These are phyloP conservation scores for Acestrorhynchus altus DNA, from an alignment of 2,797 vertebrate genomes.

Conservation along the genomic window DNA sequence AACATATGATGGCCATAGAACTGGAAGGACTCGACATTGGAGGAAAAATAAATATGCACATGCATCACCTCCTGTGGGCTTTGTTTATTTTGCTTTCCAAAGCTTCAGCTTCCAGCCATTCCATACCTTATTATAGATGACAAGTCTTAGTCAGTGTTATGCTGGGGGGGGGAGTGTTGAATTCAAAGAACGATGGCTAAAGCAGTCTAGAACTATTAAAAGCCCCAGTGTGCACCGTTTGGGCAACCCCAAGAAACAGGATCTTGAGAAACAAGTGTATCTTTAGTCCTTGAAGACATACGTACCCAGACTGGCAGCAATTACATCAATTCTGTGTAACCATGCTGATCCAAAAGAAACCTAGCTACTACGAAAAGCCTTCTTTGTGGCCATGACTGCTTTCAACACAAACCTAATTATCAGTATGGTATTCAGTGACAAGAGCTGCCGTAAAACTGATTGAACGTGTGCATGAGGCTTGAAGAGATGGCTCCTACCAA, in stretches of 20 bases:
- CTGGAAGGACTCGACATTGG: conserved; percentile 3
- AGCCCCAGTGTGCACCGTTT: conserved; percentile 72
- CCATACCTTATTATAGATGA: conserved; percentile 80
- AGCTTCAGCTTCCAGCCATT: conserved; percentile 75
- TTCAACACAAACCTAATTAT: conserved; percentile 57
- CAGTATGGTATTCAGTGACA: conserved; percentile 36
- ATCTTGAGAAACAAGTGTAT: conserved; percentile 72
- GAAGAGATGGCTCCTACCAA: conserved; percentile 35
- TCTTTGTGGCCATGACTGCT: conserved; percentile 39
- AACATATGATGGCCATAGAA: conserved; percentile 45
- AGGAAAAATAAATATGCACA: conserved; percentile 37
- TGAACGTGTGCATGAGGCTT: conserved; percentile 35
- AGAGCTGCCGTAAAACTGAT: conserved; percentile 42
- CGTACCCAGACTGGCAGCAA: conserved; percentile 67
- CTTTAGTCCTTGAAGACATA: conserved; percentile 74
- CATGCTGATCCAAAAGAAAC: conserved; percentile 66
- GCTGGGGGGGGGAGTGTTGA: conserved; percentile 62
- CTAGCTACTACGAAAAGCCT: conserved; percentile 24
- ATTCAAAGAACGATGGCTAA: conserved; percentile 80
- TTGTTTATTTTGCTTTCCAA: conserved; percentile 70
- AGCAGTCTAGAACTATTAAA: conserved; percentile 79
- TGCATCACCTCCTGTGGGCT: conserved; percentile 56
- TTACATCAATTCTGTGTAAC: conserved; percentile 73
- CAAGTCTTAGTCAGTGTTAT: conserved; percentile 62
- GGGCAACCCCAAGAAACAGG: conserved; percentile 73